Evolutionary conservation across 2,797 vertebrate species (phyloP), one percentile per base, ranked within the genome.

Genomic region (Xiphorhynchus erythropygius): DNA sequence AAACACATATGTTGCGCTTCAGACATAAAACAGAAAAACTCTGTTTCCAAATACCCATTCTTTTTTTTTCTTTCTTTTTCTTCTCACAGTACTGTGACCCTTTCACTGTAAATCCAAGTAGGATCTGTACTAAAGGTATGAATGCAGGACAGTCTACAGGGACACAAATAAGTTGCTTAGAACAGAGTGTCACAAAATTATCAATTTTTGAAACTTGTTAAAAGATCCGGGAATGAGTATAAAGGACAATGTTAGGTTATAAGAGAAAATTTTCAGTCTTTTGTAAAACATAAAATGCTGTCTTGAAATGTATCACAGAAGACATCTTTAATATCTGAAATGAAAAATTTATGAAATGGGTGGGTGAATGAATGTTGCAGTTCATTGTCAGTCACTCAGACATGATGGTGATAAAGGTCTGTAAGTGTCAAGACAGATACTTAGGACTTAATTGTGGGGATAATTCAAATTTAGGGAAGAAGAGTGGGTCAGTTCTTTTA

Each of bases 381-480:
- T 83, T 96, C 74, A 52, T 59, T 86, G 42, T 59, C 81, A 94
- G 70, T 50, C 56, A 64, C 55, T 91, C 78, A 86, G 69, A 78
- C 65, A 78, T 68, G 85, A 88, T 83, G 62, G 70, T 84, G 67
- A 94, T 95, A 88, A 90, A 94, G 78, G 42, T 92, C 41, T 94
- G 60, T 56, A 83, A 73, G 80, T 88, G 74, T 84, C 87, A 95
- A 84, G 88, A 77, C 33, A 80, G 49, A 91, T 69, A 88, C 56
- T 87, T 91, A 95, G 44, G 73, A 53, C 18, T 90, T 94, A 96
- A 96, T 82, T 94, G 83, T 84, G 62, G 30, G 70, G 67, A 94
- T 95, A 88, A 96, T 95, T 96, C 89, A 95, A 79, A 94, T 84
- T 79, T 87, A 77, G 49, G 47, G 56, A 89, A 95, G 90, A 84